phyloP scores from a whole-genome alignment of 2,888 invertebrate genomes.

The Mythimna pallens region DNA sequence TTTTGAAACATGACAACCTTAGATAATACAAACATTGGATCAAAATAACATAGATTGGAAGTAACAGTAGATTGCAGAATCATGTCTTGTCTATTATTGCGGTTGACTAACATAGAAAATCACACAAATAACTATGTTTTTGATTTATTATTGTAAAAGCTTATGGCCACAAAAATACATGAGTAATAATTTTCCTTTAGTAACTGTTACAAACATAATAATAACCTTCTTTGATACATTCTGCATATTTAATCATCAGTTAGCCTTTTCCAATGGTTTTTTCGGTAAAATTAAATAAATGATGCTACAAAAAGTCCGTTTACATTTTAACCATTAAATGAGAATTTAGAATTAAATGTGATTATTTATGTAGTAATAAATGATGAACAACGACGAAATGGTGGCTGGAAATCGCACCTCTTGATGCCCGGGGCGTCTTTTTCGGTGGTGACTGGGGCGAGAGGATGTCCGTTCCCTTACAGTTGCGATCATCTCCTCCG shows the following conservation, averaged over 20 bases:
- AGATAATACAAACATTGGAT: slow-evolving; percentile 46
- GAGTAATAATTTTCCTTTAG: slow-evolving; percentile 5
- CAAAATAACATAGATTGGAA: slow-evolving; percentile 56
- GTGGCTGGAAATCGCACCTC: too few species aligned
- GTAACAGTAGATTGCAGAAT: slow-evolving; percentile 57
- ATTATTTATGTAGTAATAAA: too few species aligned
- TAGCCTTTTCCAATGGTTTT: too few species aligned
- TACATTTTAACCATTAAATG: too few species aligned
- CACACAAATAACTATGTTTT: slow-evolving; percentile 32
- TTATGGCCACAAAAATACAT: slow-evolving; percentile 22
- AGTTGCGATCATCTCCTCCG: too few species aligned
- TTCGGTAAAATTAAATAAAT: too few species aligned
- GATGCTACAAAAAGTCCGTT: too few species aligned
- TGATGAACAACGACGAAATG: too few species aligned
- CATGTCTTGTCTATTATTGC: slow-evolving; percentile 53
- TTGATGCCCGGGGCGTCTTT: too few species aligned
- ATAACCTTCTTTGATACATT: background rate
- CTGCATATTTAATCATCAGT: background rate
- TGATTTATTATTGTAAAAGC: slow-evolving; percentile 36
- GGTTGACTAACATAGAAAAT: slow-evolving; percentile 59
- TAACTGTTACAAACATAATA: background rate
- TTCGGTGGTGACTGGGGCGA: too few species aligned
- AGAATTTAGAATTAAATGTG: too few species aligned
- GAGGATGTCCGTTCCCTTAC: too few species aligned
- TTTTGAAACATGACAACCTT: slow-evolving; percentile 42